Base-by-base conservation (phyloP, 1,140 invertebrate genomes). In the Drosophila equinoxialis region DNA sequence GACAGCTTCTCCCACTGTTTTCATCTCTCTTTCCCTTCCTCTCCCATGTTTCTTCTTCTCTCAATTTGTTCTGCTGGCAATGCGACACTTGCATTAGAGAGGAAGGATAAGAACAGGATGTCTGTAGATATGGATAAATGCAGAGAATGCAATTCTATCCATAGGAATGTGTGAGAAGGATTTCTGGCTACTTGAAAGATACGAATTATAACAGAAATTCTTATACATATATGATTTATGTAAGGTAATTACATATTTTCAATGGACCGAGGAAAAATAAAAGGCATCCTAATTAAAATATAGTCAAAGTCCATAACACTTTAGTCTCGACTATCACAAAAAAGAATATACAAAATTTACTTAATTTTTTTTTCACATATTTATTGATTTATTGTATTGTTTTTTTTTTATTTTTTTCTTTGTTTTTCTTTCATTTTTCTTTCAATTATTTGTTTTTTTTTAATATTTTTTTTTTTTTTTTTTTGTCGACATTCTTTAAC, bases 51-150 rank as follows among this genome's bases (percentile, higher is more conserved):
- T 45, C 57, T 23, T 66, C 42, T 39, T 39, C 5, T 84, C 81
- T 89, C 84, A 84, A 89, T 89, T 89, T 71, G 85, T 89, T 84
- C 85, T 90, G 84, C 79, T 66, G 65, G 20, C 82, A 77, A 79
- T 65, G 71, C 79, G 74, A 82, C 79, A 78, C 79, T 82, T 78
- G 80, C 71, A 71, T 69, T 62, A 57, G 67, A 75, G 80, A 75
- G 72, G 59, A 65, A 77, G 73, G 63, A 68, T 63, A 68, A n/a
- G 26, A 13, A 14, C 35, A 39, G 20, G 26, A 13, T 23, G 55
- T 45, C 60, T 59, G 76, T 51, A 74, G 64, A 60, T 80, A 61
- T 67, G 66, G 57, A 58, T 23, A 23, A 33, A 41, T 41, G 37
- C 13, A 35, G 30, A 23, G 20, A 23, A 23, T 23, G 20, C 20